Percentiles rank a stretch among this genome's conserved stretches.
These are phyloP conservation scores for Limnephilus rhombicus DNA, from an alignment of 2,888 invertebrate species.

Conservation along the genomic window DNA sequence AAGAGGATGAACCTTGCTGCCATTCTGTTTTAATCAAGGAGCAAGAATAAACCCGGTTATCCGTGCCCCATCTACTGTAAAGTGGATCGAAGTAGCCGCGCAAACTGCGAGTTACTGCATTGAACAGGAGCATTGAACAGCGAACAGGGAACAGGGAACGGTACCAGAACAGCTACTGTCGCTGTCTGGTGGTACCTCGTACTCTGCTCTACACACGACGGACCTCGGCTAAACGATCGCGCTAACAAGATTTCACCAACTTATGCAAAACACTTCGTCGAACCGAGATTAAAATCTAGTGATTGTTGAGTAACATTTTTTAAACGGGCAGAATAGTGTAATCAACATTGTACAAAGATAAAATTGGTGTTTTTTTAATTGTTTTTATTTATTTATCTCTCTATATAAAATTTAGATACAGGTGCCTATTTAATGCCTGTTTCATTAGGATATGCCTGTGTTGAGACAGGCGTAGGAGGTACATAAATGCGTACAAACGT, in stretches of 20 bases:
- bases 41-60: conserved; percentile 45
- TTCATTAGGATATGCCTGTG: no score
- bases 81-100: conserved; percentile 44
- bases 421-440: no score
- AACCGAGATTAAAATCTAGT: conserved; percentile 20
- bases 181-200: neutral
- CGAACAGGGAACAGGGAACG: neutral
- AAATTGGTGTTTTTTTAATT: no score
- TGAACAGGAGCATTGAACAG: neutral
- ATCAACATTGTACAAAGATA: neutral
- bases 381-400: no score
- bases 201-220: neutral
- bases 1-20: conserved; percentile 45
- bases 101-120: conserved; percentile 16
- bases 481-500: no score
- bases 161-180: neutral
- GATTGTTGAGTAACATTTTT: neutral
- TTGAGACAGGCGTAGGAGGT: no score
- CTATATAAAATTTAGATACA: no score
- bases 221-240: conserved; percentile 33
- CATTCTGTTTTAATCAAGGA: conserved; percentile 59
- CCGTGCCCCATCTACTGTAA: conserved; percentile 43
- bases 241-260: conserved; percentile 3
- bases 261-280: conserved; percentile 28
- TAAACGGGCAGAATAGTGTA: neutral